Percentiles rank a stretch among this genome's conserved stretches.
Conservation (phyloP, 2,888 invertebrate species). For the Ophraella communa region DNA sequence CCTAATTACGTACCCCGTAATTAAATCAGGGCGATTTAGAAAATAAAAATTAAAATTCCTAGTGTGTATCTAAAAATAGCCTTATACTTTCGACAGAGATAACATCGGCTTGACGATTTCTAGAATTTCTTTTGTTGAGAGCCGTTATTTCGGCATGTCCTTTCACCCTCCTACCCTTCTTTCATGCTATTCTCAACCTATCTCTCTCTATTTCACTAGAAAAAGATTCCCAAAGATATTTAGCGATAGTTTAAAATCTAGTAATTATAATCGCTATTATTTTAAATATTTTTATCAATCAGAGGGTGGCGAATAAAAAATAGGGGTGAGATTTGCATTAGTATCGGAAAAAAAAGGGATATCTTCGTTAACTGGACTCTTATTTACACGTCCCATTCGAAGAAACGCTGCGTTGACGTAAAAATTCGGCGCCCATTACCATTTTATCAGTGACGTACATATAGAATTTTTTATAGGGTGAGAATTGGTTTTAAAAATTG, state of each 20-base stretch:
- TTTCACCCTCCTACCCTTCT: constrained; percentile 36
- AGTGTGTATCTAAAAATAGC: constrained; percentile 51
- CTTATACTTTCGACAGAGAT: constrained; percentile 48
- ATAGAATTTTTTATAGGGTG: too few species aligned
- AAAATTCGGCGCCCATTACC: too few species aligned
- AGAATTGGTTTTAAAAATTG: too few species aligned
- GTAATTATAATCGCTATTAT: too few species aligned
- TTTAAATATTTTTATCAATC: too few species aligned
- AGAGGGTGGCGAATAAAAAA: constrained; percentile 45
- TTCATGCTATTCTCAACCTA: too few species aligned
- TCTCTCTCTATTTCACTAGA: too few species aligned
- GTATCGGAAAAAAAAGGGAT: constrained; percentile 37
- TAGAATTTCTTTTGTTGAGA: constrained; percentile 55
- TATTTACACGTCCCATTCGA: constrained; percentile 45
- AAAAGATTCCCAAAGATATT: constrained; percentile 44
- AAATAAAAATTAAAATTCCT: constrained; percentile 45
- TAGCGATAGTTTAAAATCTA: constrained; percentile 42
- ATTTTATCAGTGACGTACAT: too few species aligned
- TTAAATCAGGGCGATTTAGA: constrained; percentile 50
- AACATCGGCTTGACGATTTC: constrained; percentile 53
- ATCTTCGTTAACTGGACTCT: constrained; percentile 43
- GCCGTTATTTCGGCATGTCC: constrained; percentile 49
- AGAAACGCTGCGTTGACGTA: constrained; percentile 45
- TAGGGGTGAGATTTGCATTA: too few species aligned
- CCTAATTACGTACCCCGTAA: too few species aligned